Evolutionary conservation across 2,888 invertebrate species (phyloP).

Genomic region (Melinaea menophilus): DNA sequence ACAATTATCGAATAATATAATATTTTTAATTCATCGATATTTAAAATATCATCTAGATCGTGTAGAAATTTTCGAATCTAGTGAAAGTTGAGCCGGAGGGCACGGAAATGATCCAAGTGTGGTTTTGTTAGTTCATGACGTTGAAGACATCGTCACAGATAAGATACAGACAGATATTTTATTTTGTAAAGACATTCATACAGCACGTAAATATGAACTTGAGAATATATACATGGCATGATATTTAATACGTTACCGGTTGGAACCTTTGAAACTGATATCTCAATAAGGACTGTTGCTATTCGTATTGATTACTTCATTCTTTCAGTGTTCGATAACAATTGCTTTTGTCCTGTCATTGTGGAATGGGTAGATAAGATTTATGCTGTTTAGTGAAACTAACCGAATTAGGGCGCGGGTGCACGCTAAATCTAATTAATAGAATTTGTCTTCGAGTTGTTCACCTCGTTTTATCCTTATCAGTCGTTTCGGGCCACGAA

Average conservation of each 20-base stretch:
- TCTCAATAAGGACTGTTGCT: constrained; percentile 1
- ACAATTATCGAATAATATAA: neutral
- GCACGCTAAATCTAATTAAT: constrained; percentile 35
- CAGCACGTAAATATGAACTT: too few species aligned
- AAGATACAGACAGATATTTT: constrained; percentile 12
- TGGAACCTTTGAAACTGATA: neutral
- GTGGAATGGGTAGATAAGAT: constrained; percentile 32
- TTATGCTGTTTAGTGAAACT: constrained; percentile 27
- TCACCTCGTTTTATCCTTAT: constrained; percentile 33
- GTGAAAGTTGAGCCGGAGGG: constrained; percentile 53
- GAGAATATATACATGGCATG: too few species aligned
- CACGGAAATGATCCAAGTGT: constrained; percentile 41
- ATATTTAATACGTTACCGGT: neutral
- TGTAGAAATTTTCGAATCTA: constrained; percentile 29
- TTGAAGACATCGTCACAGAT: constrained; percentile 29
- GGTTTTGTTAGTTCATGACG: constrained; percentile 27
- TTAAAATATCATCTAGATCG: constrained; percentile 17
- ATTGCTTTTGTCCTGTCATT: constrained; percentile 19
- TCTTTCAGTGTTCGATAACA: constrained; percentile 15
- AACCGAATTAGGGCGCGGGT: constrained; percentile 34
- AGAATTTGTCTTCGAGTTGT: constrained; percentile 37
- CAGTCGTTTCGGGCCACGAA: constrained; percentile 33
- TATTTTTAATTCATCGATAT: neutral
- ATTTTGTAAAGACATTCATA: too few species aligned
- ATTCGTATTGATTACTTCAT: constrained; percentile 4